phyloP scores from a whole-genome alignment of 2,797 vertebrate genomes.

The Neosilurus mollespiculum region DNA sequence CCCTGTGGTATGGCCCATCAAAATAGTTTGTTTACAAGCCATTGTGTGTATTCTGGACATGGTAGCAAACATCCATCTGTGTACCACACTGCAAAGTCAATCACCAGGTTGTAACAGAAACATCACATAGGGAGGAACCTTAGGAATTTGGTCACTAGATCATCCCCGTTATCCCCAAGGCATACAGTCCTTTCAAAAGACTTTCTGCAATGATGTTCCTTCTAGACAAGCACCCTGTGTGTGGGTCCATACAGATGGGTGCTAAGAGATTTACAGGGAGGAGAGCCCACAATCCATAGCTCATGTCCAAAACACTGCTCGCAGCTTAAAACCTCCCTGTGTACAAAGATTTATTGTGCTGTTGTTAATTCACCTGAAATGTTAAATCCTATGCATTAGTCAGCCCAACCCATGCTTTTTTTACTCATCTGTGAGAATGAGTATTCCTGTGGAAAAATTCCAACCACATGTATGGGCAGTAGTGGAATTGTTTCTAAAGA shows the following conservation, averaged over 20 bases:
- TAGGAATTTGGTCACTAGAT: background rate
- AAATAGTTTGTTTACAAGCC: background rate
- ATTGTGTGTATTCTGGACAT: background rate
- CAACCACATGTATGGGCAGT: conserved; percentile 8
- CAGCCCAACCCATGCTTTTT: background rate
- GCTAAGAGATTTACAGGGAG: background rate
- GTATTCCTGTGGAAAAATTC: conserved; percentile 27
- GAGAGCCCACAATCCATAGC: background rate
- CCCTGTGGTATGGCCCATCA: no score
- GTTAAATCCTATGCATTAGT: background rate
- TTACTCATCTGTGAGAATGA: conserved; percentile 2
- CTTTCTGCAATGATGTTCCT: background rate
- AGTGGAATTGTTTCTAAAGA: conserved; percentile 18
- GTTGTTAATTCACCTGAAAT: background rate
- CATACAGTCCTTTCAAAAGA: background rate
- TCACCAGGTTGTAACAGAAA: background rate
- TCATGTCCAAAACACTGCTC: background rate
- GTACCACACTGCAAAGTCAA: background rate
- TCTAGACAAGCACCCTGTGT: background rate
- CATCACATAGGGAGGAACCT: background rate
- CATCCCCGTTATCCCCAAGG: background rate
- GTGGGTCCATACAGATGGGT: background rate
- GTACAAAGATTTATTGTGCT: background rate
- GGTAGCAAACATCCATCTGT: background rate
- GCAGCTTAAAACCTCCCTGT: background rate